Conservation (phyloP, 2,113 vertebrate species). For the Holacanthus passer region DNA sequence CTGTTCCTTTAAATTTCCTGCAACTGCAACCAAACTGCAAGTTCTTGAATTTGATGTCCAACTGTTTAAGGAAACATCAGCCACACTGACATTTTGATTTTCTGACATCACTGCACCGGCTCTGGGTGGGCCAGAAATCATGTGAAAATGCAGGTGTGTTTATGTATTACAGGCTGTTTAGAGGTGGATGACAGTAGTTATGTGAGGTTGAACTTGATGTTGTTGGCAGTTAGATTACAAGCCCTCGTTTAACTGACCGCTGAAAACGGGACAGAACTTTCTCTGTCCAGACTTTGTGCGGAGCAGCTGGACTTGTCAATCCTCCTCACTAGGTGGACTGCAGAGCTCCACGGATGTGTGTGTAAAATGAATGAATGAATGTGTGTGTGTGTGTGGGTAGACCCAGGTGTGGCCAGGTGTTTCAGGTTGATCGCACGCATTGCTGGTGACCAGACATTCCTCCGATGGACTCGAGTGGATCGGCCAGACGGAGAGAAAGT, state of each 20-base stretch:
- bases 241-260: slow-evolving; percentile 51
- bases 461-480: slow-evolving; percentile 72
- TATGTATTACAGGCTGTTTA: slow-evolving; percentile 15
- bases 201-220: slow-evolving; percentile 45
- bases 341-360: slow-evolving; percentile 7
- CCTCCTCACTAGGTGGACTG: slow-evolving; percentile 34
- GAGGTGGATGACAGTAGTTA: slow-evolving; percentile 36
- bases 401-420: slow-evolving; percentile 78
- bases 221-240: slow-evolving; percentile 56
- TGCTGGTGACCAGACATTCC: slow-evolving; percentile 74
- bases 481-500: slow-evolving; percentile 58
- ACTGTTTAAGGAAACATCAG: background rate
- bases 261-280: slow-evolving; percentile 57
- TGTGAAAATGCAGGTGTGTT: background rate
- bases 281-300: slow-evolving; percentile 53
- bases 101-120: background rate
- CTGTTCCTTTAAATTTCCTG: background rate
- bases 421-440: slow-evolving; percentile 62
- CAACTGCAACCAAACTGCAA: background rate
- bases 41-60: background rate
- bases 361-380: background rate
- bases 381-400: slow-evolving; percentile 12
- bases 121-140: slow-evolving; percentile 14
- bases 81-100: background rate
- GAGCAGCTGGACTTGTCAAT: slow-evolving; percentile 63